phyloP scores from a whole-genome alignment of 2,888 invertebrate genomes.

The Blera fallax region DNA sequence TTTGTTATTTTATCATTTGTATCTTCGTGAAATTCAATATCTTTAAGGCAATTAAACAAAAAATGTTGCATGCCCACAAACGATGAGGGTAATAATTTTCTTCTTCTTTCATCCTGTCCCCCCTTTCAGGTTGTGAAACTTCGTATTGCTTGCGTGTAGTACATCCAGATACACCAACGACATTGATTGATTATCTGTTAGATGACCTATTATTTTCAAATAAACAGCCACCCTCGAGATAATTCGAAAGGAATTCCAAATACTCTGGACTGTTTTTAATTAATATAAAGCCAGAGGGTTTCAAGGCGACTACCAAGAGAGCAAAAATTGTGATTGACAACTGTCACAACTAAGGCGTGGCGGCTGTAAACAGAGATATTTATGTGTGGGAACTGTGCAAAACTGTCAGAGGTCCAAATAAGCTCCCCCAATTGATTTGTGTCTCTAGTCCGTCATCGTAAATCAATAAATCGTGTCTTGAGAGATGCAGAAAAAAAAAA shows the following conservation, averaged over 20 bases:
- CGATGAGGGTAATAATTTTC: constrained; percentile 53
- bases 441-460: constrained; percentile 46
- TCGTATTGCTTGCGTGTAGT: background rate
- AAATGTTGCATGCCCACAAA: constrained; percentile 34
- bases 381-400: constrained; percentile 45
- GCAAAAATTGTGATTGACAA: constrained; percentile 50
- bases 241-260: constrained; percentile 11
- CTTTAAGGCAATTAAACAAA: constrained; percentile 34
- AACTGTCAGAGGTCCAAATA: constrained; percentile 42
- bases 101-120: background rate
- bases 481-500: background rate
- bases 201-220: constrained; percentile 57
- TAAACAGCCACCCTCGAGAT: constrained; percentile 60
- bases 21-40: constrained; percentile 59
- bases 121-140: constrained; percentile 8
- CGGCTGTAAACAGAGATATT: background rate
- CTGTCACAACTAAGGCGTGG: constrained; percentile 64
- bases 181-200: constrained; percentile 64
- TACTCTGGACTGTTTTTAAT: constrained; percentile 1
- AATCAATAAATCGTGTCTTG: constrained; percentile 59
- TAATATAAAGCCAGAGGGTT: background rate
- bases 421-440: constrained; percentile 43
- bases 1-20: constrained; percentile 13
- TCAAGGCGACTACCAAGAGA: constrained; percentile 1
- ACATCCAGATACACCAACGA: constrained; percentile 3